A percentile compares a stretch with the other conserved stretches of the same genome.
Conservation (phyloP, 2,113 vertebrate genomes). For the Salvelinus fontinalis region DNA sequence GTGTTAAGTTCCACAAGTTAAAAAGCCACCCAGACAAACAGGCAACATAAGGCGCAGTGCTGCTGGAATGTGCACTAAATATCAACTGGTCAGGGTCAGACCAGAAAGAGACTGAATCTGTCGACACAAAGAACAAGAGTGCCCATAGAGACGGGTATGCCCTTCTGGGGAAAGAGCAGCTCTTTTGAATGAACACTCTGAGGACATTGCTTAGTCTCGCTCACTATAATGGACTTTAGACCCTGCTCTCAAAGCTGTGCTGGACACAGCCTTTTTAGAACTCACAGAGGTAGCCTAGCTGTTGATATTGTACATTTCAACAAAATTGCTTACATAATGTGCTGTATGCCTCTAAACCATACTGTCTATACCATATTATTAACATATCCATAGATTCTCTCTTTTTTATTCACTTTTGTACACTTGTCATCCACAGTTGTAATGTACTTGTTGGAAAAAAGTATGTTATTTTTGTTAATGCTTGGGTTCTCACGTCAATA, state of each 20-base stretch:
- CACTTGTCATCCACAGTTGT: not conserved
- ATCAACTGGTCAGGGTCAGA: not conserved
- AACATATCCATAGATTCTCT: not conserved
- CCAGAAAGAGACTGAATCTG: not conserved
- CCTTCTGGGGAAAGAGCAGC: not conserved
- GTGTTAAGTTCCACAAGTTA: conserved; percentile 90
- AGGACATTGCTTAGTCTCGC: not conserved
- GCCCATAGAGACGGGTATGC: not conserved
- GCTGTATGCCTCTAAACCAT: not conserved
- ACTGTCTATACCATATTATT: not conserved
- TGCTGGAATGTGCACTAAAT: not conserved
- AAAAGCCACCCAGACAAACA: conserved; percentile 89
- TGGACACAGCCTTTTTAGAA: conserved; percentile 40
- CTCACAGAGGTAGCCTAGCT: not conserved
- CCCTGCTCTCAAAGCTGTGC: conserved; percentile 43
- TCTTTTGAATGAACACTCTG: not conserved
- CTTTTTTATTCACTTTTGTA: not conserved
- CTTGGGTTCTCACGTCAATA: not conserved
- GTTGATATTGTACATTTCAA: not conserved
- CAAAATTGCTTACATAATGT: not conserved
- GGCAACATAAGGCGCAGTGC: conserved; percentile 58
- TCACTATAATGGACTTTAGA: not conserved
- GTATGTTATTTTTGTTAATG: not conserved
- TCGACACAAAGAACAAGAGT: not conserved
- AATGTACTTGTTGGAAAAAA: not conserved